Percentiles rank a stretch among this genome's conserved stretches.
phyloP scores from a whole-genome alignment of 2,888 invertebrate genomes.

The Sturmia bella region DNA sequence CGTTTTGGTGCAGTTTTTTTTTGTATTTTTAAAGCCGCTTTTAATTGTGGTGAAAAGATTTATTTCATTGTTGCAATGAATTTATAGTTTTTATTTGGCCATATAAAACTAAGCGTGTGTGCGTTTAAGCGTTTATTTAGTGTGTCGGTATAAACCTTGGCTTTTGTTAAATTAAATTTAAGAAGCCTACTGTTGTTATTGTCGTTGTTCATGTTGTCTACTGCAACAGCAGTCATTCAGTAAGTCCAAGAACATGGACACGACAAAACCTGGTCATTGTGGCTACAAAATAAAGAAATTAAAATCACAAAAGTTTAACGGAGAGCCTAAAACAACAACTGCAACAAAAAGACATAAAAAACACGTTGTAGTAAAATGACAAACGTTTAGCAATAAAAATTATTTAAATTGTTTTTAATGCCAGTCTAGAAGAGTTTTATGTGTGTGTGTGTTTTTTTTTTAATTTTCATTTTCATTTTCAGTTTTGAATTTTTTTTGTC shows the following conservation, averaged over 20 bases:
- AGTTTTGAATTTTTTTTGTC: slow-evolving; percentile 19
- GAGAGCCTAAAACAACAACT: slow-evolving; percentile 7
- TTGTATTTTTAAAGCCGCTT: slow-evolving; percentile 64
- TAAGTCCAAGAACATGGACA: slow-evolving; percentile 48
- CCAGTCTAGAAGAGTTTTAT: slow-evolving; percentile 49
- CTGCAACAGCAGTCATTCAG: slow-evolving; percentile 52
- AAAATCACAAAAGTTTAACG: slow-evolving; percentile 53
- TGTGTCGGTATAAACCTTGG: slow-evolving; percentile 33
- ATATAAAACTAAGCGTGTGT: background rate
- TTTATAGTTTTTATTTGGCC: slow-evolving; percentile 74
- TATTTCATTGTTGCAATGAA: slow-evolving; percentile 78
- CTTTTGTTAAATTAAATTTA: slow-evolving; percentile 17
- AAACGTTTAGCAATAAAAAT: slow-evolving; percentile 69
- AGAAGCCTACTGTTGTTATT: slow-evolving; percentile 63
- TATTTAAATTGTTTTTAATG: slow-evolving; percentile 68
- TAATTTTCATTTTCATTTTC: background rate
- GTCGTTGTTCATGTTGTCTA: slow-evolving; percentile 22
- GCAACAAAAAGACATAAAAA: slow-evolving; percentile 4
- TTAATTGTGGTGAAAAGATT: slow-evolving; percentile 78
- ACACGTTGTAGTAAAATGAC: slow-evolving; percentile 61
- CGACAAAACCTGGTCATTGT: slow-evolving; percentile 33
- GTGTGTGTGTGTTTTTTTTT: slow-evolving; percentile 27
- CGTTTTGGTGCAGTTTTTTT: slow-evolving; percentile 4
- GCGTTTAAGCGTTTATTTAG: no score
- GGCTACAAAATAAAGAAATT: slow-evolving; percentile 64